These are phyloP conservation scores for Boulengeromyrus knoepffleri DNA, from an alignment of 2,113 vertebrate species.

Conservation along the genomic window DNA sequence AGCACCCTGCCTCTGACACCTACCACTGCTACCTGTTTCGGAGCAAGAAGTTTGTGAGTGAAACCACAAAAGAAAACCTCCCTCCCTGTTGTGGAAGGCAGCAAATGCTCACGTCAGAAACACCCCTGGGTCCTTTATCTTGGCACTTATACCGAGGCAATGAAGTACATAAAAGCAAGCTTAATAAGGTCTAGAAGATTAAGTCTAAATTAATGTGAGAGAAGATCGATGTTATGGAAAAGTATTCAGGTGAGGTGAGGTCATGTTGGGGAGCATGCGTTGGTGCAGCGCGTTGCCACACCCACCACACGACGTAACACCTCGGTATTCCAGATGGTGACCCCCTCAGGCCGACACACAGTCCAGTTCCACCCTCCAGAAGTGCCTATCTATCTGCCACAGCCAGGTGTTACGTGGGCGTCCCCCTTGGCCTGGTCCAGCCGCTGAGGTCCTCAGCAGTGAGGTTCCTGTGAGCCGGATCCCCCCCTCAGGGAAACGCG, in stretches of 20 bases:
- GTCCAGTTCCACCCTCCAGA: background rate
- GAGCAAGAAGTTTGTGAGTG: conserved; percentile 60
- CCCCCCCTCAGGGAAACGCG: background rate
- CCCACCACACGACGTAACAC: background rate
- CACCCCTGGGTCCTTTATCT: background rate
- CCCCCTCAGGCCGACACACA: background rate
- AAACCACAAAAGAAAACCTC: background rate
- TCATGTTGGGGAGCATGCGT: background rate
- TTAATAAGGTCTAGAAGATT: background rate
- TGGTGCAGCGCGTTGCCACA: background rate
- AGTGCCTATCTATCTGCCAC: background rate
- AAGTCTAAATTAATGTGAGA: background rate
- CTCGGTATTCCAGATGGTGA: background rate
- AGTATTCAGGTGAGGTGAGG: background rate
- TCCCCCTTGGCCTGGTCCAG: background rate
- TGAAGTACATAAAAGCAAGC: background rate
- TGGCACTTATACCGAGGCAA: background rate
- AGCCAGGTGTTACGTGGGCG: background rate
- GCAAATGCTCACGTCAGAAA: background rate
- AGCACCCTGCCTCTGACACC: conserved; percentile 48
- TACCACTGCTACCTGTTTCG: conserved; percentile 63
- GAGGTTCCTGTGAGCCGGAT: background rate
- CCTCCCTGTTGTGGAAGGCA: background rate
- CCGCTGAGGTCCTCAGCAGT: background rate
- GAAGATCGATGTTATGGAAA: background rate